These are phyloP conservation scores for Mustelus asterias DNA, from an alignment of 2,113 vertebrate species.

Conservation along the genomic window DNA sequence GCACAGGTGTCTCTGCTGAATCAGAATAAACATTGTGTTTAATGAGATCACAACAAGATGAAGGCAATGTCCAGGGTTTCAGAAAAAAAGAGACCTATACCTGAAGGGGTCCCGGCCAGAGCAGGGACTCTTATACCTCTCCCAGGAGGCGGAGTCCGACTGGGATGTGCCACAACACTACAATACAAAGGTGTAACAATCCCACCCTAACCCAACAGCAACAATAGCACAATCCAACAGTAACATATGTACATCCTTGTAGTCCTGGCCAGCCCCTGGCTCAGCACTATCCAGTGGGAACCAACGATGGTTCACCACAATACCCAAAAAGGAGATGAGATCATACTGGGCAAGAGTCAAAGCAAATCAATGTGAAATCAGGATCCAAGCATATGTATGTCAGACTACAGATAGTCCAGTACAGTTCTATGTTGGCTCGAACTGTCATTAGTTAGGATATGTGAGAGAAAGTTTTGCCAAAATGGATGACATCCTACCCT, in stretches of 20 bases:
- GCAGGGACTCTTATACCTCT: too few species aligned
- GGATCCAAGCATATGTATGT: not conserved
- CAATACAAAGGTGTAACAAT: too few species aligned
- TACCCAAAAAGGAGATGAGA: not conserved
- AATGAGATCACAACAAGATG: not conserved
- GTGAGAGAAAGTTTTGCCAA: not conserved
- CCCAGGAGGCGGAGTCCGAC: too few species aligned
- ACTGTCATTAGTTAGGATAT: not conserved
- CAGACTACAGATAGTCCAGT: not conserved
- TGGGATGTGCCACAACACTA: too few species aligned
- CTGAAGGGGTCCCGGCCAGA: too few species aligned
- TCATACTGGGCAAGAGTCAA: not conserved
- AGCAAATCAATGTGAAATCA: not conserved
- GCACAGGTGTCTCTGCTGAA: not conserved
- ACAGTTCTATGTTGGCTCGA: not conserved
- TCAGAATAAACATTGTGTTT: not conserved
- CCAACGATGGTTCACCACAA: too few species aligned
- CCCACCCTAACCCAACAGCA: too few species aligned
- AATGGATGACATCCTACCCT: not conserved
- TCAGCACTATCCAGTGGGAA: too few species aligned
- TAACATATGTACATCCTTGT: too few species aligned
- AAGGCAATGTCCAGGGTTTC: conserved; percentile 1
- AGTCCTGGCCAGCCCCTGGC: too few species aligned
- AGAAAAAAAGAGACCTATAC: not conserved
- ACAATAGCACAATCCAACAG: too few species aligned